Evolutionary conservation across 2,797 vertebrate genomes (phyloP).

Genomic region (Anas georgica): DNA sequence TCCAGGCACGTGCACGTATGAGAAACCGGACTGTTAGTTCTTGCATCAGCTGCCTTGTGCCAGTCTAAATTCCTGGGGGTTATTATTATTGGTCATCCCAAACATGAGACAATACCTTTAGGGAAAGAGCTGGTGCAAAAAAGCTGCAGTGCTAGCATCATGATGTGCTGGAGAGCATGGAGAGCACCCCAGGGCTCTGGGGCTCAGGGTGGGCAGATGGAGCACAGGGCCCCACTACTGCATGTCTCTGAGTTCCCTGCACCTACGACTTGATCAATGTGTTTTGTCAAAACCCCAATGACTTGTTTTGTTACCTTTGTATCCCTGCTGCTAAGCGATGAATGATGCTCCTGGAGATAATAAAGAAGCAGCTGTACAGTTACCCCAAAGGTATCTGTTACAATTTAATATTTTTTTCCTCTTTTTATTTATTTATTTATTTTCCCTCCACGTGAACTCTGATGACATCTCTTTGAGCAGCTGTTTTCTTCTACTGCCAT

Average conservation of each 20-base stretch:
- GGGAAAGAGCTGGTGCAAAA: not conserved
- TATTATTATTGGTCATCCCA: not conserved
- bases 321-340: not conserved
- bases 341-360: not conserved
- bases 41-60: not conserved
- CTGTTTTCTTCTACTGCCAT: conserved; percentile 5
- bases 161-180: not conserved
- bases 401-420: not conserved
- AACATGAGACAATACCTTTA: not conserved
- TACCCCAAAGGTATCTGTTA: not conserved
- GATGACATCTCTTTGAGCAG: not conserved
- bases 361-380: not conserved
- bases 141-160: not conserved
- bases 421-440: not conserved
- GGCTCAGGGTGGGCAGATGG: rapidly evolving
- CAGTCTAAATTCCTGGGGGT: not conserved
- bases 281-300: not conserved
- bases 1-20: not conserved
- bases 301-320: not conserved
- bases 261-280: rapidly evolving
- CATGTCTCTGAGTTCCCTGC: rapidly evolving
- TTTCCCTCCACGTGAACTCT: not conserved
- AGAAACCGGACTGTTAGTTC: not conserved
- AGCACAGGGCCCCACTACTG: not conserved
- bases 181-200: not conserved